Base-by-base conservation (phyloP, 2,888 invertebrate genomes). In the Catocala nupta region DNA sequence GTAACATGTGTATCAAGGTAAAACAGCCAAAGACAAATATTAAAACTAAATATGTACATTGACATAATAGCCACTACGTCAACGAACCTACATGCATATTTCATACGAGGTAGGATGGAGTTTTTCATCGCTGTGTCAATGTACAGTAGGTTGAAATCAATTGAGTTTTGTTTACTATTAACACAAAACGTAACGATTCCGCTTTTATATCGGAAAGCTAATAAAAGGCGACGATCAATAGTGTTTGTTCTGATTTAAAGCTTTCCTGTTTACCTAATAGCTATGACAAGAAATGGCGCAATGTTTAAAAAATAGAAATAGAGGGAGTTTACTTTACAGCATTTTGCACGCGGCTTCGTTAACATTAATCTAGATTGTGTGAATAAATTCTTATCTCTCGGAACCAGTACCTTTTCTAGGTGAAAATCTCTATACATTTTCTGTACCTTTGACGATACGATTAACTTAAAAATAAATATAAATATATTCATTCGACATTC, bases 151-250 rank as follows among this genome's bases (percentile, higher is more conserved):
- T 63, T 50, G 57, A 62, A 54, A 56, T 54, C 65, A 45, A 64
- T 65, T 49, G 65, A 33, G 47, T 57, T 63, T 53, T 71, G 65
- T 73, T 75, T 65, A 73, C 64, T 47, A 58, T 66, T 56, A 57
- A 71, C 55, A 75, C 50, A 65, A 53, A 52, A 67, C 47, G 50
- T 44, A 45, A 60, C 45, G 49, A 52, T 64, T 67, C 47, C 60
- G 55, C 45, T 60, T 49, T 44, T 52, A 34, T 45, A 34, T 58
- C 13, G 25, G n/a, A 52, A 52, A 52, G 42, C 45, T 11, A 47
- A 39, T 48, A 8, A 48, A 48, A 10, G 16, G 10, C 4, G 25
- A 45, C 45, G 10, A 55, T 39, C 10, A 45, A 49, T 47, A 56
- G 12, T 56, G 12, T 49, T 42, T 56, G 6, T 49, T 25, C 12